Base-by-base conservation (phyloP, 1,140 invertebrate species). In the Nymphalis io region DNA sequence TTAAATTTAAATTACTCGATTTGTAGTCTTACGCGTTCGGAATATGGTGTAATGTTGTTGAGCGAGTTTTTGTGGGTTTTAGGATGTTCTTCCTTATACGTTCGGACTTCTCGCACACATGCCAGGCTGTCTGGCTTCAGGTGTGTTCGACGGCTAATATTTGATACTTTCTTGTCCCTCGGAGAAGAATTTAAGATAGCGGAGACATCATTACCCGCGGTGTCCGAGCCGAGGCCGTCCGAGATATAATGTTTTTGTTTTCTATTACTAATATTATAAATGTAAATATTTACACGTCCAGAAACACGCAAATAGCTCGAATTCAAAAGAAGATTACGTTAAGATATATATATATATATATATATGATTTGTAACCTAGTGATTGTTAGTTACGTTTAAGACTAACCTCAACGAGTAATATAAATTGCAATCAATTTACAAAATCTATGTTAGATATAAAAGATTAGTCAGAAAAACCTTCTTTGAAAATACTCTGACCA, bases 131-230 rank as follows among this genome's bases (percentile, higher is more conserved):
- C 82, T 80, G 68, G 63, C 83, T 81, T 89, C 80, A 90, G 88
- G 88, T 90, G 88, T 90, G 86, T 82, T 74, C 82, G 82, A 83
- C 80, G 83, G 80, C 80, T 88, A 89, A 88, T 84, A 90, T 90
- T 90, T 90, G 88, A 90, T 90, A 86, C 88, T 87, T 90, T 90
- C 87, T 90, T 90, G 88, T 83, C 79, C 73, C 71, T 72, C 65
- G 73, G 72, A 75, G 80, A 20, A 51, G 46, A 79, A 82, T 85
- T 72, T 70, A 60, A 59, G 73, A 70, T 70, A 60, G 13, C 55
- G 38, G 38, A 33, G 16, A 57, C 23, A 57, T 64, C 64, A 68
- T 64, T 68, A 75, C 64, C 46, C 44, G 63, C 75, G 69, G 68
- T 74, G 70, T 68, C n/a, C n/a, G n/a, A n/a, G n/a, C n/a, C n/a